Conservation (phyloP, 1,140 invertebrate species). For the Tribolium castaneum region DNA sequence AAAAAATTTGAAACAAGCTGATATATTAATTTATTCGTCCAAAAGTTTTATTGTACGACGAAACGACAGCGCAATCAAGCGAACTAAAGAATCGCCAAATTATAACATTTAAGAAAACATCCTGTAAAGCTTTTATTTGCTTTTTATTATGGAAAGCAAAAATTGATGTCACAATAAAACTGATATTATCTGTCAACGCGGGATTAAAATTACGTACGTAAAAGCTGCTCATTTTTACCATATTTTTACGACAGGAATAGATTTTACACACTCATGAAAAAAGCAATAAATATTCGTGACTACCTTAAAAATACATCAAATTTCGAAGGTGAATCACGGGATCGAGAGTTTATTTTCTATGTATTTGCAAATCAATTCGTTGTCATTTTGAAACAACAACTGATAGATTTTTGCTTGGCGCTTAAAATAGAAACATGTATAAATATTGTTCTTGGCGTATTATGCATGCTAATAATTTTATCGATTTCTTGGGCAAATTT, state of each 20-base stretch:
- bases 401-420: neutral
- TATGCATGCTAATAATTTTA: too few relatives aligned
- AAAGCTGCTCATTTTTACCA: neutral
- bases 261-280: constrained; percentile 29
- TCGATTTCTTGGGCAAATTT: too few relatives aligned
- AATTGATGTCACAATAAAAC: neutral
- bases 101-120: neutral
- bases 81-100: neutral
- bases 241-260: constrained; percentile 16
- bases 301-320: constrained; percentile 24
- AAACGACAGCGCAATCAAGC: too few relatives aligned
- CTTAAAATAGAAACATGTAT: neutral
- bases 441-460: neutral
- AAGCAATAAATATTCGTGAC: constrained; percentile 22
- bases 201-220: constrained; percentile 7
- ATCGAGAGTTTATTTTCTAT: neutral
- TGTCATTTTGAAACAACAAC: neutral
- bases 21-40: too few relatives aligned
- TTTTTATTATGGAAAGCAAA: neutral
- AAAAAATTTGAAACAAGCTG: too few relatives aligned
- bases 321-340: neutral
- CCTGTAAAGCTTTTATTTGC: neutral
- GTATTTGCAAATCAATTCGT: neutral
- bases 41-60: too few relatives aligned
- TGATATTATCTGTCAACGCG: neutral